Conservation (phyloP, 2,888 invertebrate genomes). For the Agrotis puta region DNA sequence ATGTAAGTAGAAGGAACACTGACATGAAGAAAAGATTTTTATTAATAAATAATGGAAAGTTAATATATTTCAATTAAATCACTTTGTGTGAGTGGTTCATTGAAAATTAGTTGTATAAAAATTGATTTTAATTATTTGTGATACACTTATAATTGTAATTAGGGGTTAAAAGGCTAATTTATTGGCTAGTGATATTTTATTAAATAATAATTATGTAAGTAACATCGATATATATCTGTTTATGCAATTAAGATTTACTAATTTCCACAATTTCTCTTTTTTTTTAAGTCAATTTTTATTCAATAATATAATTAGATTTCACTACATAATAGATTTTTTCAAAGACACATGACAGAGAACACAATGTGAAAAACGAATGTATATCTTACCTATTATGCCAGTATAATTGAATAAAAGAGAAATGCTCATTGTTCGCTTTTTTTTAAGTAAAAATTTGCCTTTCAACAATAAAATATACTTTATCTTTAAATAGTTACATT, state of each 20-base stretch:
- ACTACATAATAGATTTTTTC: conserved; percentile 29
- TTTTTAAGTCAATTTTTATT: neutral
- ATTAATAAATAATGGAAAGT: no score
- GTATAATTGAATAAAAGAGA: conserved; percentile 48
- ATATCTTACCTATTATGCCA: conserved; percentile 28
- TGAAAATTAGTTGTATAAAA: neutral
- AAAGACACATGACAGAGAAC: conserved; percentile 20
- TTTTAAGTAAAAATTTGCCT: conserved; percentile 30
- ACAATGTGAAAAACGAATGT: conserved; percentile 46
- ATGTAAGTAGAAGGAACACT: no score
- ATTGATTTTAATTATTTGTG: neutral
- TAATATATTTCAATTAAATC: neutral
- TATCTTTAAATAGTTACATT: conserved; percentile 8
- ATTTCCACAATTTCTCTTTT: neutral
- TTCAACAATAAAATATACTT: conserved; percentile 31
- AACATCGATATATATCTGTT: neutral
- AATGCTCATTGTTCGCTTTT: conserved; percentile 38
- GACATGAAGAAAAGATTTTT: no score
- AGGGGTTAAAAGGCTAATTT: neutral
- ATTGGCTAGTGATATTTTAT: neutral
- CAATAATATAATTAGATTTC: neutral
- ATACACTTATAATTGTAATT: neutral
- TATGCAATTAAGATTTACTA: neutral
- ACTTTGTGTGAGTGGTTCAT: neutral
- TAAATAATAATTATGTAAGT: neutral